Percentiles rank a stretch among this genome's conserved stretches.
Conservation (phyloP, 53 echinoderm and acorn worm genomes). For the Holothuria scabra region DNA sequence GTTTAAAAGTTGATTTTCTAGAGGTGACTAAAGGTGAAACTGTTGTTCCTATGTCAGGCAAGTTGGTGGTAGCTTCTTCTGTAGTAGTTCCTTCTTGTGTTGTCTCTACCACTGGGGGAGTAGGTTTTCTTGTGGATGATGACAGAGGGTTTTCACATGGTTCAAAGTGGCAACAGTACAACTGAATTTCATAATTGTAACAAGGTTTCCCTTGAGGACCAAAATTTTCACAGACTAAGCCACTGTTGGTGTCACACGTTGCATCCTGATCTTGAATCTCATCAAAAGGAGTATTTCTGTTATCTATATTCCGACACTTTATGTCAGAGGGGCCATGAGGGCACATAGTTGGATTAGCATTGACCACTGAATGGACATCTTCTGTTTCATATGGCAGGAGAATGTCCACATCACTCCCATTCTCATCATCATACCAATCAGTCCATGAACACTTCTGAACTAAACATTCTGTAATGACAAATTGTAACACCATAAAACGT, state of each 20-base stretch:
- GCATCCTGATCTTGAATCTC: conserved; percentile 11
- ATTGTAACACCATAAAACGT: too few species aligned
- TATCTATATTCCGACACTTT: background rate
- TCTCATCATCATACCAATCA: conserved; percentile 37
- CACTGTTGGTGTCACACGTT: background rate
- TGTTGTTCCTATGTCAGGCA: background rate
- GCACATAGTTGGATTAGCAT: conserved; percentile 14
- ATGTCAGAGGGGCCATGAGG: conserved; percentile 14
- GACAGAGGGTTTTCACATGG: background rate
- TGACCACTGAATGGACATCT: conserved; percentile 16
- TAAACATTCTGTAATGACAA: background rate
- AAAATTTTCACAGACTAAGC: conserved; percentile 33
- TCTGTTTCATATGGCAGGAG: conserved; percentile 30
- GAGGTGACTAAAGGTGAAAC: background rate
- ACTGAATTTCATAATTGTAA: conserved; percentile 33
- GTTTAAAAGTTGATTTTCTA: background rate
- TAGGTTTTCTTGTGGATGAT: too few species aligned
- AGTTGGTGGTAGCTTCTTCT: too few species aligned
- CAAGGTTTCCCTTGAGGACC: conserved; percentile 3
- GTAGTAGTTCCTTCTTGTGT: background rate
- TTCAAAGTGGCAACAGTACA: conserved; percentile 16
- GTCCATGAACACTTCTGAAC: conserved; percentile 31
- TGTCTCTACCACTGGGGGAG: too few species aligned
- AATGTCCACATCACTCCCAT: conserved; percentile 5
- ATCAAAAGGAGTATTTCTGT: conserved; percentile 9